phyloP scores from a whole-genome alignment of 2,113 vertebrate species.

The Syngnathus typhle region DNA sequence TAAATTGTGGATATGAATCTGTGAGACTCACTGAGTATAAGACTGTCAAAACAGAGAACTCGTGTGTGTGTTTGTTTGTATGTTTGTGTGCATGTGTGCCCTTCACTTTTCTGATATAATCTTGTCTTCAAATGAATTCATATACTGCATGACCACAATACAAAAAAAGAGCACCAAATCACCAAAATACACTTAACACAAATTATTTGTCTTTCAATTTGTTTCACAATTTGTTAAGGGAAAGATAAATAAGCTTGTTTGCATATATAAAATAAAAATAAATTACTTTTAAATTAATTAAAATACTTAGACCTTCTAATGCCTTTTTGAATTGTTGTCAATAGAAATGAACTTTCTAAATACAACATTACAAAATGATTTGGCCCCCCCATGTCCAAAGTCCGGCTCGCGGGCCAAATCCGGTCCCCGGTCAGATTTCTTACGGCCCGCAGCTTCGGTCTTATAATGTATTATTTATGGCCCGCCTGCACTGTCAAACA shows the following conservation, averaged over 20 bases:
- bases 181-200: not conserved
- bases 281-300: not conserved
- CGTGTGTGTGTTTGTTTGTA: conserved; percentile 13
- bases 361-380: not conserved
- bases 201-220: not conserved
- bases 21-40: conserved; percentile 40
- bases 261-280: not conserved
- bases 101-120: not conserved
- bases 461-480: no score
- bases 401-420: no score
- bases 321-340: no score
- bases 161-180: not conserved
- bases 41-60: conserved; percentile 45
- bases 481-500: no score
- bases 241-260: not conserved
- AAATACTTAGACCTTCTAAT: no score
- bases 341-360: not conserved
- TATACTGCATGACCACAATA: not conserved
- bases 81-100: not conserved
- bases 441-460: no score
- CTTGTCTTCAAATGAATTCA: not conserved
- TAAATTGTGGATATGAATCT: not conserved
- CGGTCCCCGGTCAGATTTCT: no score
- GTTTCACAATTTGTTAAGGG: not conserved
- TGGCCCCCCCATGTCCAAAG: rapidly evolving